phyloP scores from a whole-genome alignment of 1,140 invertebrate species.

The Teleopsis dalmanni region DNA sequence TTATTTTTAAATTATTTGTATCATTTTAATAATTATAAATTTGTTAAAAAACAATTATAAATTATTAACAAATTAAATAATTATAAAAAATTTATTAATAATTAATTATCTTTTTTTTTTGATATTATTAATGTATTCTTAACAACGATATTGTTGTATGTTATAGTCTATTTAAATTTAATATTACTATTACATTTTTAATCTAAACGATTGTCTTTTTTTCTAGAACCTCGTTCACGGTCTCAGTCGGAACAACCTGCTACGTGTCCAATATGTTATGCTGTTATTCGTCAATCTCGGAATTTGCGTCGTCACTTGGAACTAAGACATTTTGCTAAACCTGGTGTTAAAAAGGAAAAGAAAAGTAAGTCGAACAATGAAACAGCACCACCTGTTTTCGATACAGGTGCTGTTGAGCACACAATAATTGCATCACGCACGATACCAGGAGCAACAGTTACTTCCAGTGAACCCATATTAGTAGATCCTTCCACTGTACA shows the following conservation, averaged over 20 bases:
- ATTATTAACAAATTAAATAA: too few species aligned
- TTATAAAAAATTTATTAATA: too few species aligned
- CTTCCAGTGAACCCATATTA: slow-evolving; percentile 1
- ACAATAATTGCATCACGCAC: background rate
- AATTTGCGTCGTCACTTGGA: slow-evolving; percentile 52
- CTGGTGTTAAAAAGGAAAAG: slow-evolving; percentile 44
- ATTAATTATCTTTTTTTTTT: background rate
- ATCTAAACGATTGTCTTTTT: background rate
- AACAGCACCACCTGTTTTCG: slow-evolving; percentile 2
- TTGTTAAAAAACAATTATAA: too few species aligned
- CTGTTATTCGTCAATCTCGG: slow-evolving; percentile 52
- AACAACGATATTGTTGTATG: background rate
- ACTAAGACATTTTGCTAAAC: slow-evolving; percentile 42
- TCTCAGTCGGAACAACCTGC: slow-evolving; percentile 57
- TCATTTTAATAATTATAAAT: too few species aligned
- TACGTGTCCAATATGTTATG: slow-evolving; percentile 54
- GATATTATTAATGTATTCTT: background rate
- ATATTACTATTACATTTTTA: background rate
- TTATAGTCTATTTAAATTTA: background rate
- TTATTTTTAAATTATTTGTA: too few species aligned
- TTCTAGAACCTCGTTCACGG: slow-evolving; percentile 45
- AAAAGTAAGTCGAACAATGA: slow-evolving; percentile 43
- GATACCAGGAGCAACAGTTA: slow-evolving; percentile 25
- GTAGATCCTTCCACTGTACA: background rate
- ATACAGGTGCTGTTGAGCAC: slow-evolving; percentile 1